Percentiles rank a stretch among this genome's conserved stretches.
Evolutionary conservation across 2,113 vertebrate genomes (phyloP).

Genomic region (Pelobates fuscus): DNA sequence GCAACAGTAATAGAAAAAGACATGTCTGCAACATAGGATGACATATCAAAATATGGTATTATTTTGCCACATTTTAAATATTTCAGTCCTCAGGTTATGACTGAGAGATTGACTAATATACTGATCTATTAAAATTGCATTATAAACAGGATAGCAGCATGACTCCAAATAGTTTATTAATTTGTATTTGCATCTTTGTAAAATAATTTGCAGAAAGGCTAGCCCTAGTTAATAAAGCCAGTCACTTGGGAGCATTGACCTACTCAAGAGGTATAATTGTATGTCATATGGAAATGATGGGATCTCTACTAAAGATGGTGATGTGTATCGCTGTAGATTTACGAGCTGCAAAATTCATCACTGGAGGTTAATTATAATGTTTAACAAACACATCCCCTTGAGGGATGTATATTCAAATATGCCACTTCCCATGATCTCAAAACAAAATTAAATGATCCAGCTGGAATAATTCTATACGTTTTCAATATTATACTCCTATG

Average conservation of each 20-base stretch:
- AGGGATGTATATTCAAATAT: conserved; percentile 67
- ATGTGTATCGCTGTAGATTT: conserved; percentile 67
- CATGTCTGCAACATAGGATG: no score
- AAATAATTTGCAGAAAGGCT: conserved; percentile 58
- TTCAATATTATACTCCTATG: neutral
- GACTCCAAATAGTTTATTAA: neutral
- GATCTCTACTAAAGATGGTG: conserved; percentile 72
- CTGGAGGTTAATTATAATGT: conserved; percentile 79
- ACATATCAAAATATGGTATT: no score
- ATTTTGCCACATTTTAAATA: no score
- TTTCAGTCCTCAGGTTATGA: no score
- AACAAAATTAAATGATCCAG: conserved; percentile 32
- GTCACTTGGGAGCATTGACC: conserved; percentile 70
- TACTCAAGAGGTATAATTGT: conserved; percentile 81
- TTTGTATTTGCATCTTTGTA: conserved; percentile 7
- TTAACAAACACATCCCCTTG: conserved; percentile 77
- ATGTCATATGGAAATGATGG: conserved; percentile 76
- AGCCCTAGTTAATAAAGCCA: conserved; percentile 61
- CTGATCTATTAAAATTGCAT: no score
- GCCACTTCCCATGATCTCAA: conserved; percentile 57
- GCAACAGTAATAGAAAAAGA: no score
- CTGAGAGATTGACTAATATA: no score
- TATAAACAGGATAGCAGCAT: no score
- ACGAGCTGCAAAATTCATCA: conserved; percentile 64
- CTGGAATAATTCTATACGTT: conserved; percentile 19